A percentile compares a stretch with the other conserved stretches of the same genome.
phyloP scores from a whole-genome alignment of 2,888 invertebrate species.

The Xylota sylvarum region DNA sequence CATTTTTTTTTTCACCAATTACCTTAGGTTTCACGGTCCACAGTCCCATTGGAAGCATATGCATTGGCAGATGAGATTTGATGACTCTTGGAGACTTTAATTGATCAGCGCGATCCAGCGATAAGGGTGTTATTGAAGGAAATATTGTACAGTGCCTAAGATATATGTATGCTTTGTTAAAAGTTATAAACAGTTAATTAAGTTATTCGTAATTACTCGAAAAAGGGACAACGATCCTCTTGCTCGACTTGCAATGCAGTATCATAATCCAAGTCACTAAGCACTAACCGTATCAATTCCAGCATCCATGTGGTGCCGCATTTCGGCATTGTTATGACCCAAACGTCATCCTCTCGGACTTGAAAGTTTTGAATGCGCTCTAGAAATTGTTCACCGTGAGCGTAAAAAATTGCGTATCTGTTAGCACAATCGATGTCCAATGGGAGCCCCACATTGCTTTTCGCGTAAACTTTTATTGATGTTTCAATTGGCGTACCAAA shows the following conservation, averaged over 20 bases:
- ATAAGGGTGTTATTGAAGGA: not conserved
- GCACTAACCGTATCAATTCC: conserved; percentile 78
- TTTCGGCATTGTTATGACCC: conserved; percentile 78
- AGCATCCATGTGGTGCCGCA: conserved; percentile 80
- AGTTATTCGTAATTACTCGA: conserved; percentile 77
- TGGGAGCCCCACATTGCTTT: conserved; percentile 11
- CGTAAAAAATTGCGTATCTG: not conserved
- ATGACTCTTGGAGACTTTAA: conserved; percentile 77
- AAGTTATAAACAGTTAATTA: no score
- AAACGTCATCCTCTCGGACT: conserved; percentile 78
- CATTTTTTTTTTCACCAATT: not conserved
- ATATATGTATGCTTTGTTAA: not conserved
- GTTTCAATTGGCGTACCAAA: not conserved
- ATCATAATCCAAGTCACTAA: conserved; percentile 78
- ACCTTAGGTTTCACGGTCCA: conserved; percentile 78
- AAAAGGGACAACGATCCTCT: conserved; percentile 23
- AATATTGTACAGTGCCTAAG: conserved; percentile 8
- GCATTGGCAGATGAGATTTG: conserved; percentile 79
- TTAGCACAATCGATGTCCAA: conserved; percentile 15
- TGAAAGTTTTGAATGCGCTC: conserved; percentile 73
- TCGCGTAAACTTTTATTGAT: conserved; percentile 22
- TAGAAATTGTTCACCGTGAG: conserved; percentile 2
- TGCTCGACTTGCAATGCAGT: conserved; percentile 62
- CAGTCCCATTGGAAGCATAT: conserved; percentile 77
- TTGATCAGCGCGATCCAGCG: conserved; percentile 14